Conservation (phyloP, 2,113 vertebrate species). For the Scolopax mira region DNA sequence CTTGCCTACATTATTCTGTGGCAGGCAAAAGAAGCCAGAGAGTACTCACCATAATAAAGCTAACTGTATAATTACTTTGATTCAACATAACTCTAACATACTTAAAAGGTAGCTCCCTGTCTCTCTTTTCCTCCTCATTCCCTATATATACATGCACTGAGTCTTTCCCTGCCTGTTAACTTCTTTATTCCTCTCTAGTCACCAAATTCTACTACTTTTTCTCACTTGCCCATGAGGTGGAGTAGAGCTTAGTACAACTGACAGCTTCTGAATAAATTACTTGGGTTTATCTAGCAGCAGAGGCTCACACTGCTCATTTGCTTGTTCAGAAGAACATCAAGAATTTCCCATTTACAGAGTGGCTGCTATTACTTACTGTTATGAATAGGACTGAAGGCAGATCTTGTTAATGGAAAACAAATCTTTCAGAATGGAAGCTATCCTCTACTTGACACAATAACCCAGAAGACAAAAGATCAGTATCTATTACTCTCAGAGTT, state of each 20-base stretch:
- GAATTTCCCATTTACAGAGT: not conserved
- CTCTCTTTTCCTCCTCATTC: not conserved
- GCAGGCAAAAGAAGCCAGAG: not conserved
- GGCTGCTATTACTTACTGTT: not conserved
- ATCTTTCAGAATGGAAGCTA: not conserved
- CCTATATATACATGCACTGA: fast-evolving
- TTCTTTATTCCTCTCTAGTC: not conserved
- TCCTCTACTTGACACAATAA: not conserved
- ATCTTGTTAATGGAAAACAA: not conserved
- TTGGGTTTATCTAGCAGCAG: not conserved
- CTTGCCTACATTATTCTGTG: not conserved
- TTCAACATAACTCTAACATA: not conserved
- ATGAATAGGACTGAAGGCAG: not conserved
- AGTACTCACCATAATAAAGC: not conserved
- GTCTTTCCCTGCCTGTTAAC: not conserved
- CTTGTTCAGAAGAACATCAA: not conserved
- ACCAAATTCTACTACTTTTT: not conserved
- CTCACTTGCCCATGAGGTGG: not conserved
- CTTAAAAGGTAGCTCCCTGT: not conserved
- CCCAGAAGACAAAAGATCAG: not conserved
- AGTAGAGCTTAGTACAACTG: not conserved
- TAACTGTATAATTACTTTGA: not conserved
- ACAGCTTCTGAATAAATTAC: not conserved
- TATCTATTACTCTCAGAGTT: not conserved
- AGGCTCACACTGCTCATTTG: not conserved